Base-by-base conservation (phyloP, 1,140 invertebrate species). In the Aphaenogaster ashmeadi region DNA sequence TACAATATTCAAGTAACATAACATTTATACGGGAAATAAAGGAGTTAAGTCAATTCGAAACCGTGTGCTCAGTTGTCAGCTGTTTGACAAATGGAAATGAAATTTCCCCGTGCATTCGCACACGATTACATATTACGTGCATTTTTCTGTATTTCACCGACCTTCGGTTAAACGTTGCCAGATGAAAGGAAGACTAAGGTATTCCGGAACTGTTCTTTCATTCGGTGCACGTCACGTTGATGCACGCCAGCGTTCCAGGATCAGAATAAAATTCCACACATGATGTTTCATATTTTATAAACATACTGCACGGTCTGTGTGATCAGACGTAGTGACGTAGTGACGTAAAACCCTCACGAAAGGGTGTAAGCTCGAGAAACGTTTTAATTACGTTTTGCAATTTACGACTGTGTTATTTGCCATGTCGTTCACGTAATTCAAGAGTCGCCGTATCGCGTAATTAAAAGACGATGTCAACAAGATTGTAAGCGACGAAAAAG, bases 1-100 rank as follows among this genome's bases (percentile, higher is more conserved):
- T 58, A 9, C 21, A 33, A 44, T 41, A 54, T 58, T 81, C 66
- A 18, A 74, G 33, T 84, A 13, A 38, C 18, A 47, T 6, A 18
- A 67, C 7, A 18, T 33, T 41, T 74, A 66, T 56, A 41, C 4
- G 11, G 52, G 15, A 58, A 44, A 36, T 83, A 83, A 74, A 7
- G 18, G 1, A 74, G 52, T 72, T 60, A 72, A 60, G 67, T 36
- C 41, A 74, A 72, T 60, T 83, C 54, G 54, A 36, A 60, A 21
- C 36, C 44, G 60, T 47, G 7, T 47, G 41, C 54, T 60, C 41
- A 18, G 11, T 72, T 74, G 50, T 74, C 67, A 83, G 33, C 27
- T 47, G 67, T 38, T 72, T 83, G 67, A 72, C 67, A 83, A 83
- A 83, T 83, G 54, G 41, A 83, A 74, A 83, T 21, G 9, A 83